Evolutionary conservation across 2,113 vertebrate species (phyloP).

Genomic region (Elephas maximus): DNA sequence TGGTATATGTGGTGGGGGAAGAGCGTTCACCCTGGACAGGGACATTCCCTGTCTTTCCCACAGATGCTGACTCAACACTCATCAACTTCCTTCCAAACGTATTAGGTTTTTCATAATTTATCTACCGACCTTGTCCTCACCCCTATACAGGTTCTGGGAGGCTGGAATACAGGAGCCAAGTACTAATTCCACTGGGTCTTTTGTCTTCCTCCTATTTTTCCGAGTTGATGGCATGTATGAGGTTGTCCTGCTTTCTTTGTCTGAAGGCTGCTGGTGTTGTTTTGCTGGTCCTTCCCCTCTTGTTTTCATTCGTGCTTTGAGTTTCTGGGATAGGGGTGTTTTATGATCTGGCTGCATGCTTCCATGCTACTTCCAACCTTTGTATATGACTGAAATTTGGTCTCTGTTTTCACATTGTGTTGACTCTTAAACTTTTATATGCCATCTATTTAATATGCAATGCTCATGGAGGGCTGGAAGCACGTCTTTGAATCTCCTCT

Average conservation of each 20-base stretch:
- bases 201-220: neutral
- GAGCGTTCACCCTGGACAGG: neutral
- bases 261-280: neutral
- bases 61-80: neutral
- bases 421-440: neutral
- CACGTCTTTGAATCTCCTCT: neutral
- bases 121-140: neutral
- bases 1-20: neutral
- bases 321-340: neutral
- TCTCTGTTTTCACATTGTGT: neutral
- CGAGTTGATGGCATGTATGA: neutral
- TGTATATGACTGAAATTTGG: neutral
- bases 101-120: constrained; percentile 1
- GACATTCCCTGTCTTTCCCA: neutral
- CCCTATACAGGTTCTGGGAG: neutral
- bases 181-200: neutral
- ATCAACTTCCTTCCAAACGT: neutral
- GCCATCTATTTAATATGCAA: constrained; percentile 34
- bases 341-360: neutral
- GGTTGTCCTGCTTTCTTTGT: neutral
- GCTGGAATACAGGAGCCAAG: neutral
- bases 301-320: neutral
- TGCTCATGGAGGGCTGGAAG: neutral
- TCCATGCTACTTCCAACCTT: neutral
- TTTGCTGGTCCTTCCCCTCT: neutral